Conservation (phyloP, 2,888 invertebrate genomes). For the Rotaria magnacalcarata region DNA sequence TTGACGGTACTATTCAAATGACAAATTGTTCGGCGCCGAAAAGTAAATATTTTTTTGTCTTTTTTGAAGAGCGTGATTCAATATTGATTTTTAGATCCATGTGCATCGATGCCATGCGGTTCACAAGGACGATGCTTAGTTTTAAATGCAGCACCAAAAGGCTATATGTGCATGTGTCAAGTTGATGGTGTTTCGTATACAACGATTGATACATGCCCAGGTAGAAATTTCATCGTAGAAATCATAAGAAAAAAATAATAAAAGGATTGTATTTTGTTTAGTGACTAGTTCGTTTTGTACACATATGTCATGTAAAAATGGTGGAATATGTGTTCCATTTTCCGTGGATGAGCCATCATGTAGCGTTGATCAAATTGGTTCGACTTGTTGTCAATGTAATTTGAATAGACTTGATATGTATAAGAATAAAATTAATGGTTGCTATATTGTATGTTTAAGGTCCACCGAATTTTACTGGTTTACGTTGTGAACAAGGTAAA, state of each 20-base stretch:
- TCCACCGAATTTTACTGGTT: conserved; percentile 39
- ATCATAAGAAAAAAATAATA: no score
- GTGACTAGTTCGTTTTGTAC: background rate
- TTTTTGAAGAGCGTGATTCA: background rate
- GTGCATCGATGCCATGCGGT: conserved; percentile 41
- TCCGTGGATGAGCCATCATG: conserved; percentile 39
- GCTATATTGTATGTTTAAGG: background rate
- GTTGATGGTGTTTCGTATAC: conserved; percentile 35
- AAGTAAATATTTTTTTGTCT: conserved; percentile 2
- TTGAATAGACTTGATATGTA: background rate
- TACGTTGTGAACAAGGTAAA: conserved; percentile 43
- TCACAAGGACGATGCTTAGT: conserved; percentile 30
- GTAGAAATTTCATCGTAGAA: background rate
- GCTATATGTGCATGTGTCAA: conserved; percentile 44
- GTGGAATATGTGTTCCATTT: conserved; percentile 44
- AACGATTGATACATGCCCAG: conserved; percentile 35
- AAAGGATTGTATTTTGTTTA: background rate
- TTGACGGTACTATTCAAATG: conserved; percentile 32
- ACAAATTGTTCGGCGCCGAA: conserved; percentile 38
- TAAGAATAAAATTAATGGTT: no score
- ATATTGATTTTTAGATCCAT: conserved; percentile 7
- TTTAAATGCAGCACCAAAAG: conserved; percentile 38
- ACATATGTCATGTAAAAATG: conserved; percentile 40
- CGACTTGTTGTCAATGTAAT: conserved; percentile 45
- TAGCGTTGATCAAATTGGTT: conserved; percentile 40